These are phyloP conservation scores for Rhadinocentrus ornatus DNA, from an alignment of 2,797 vertebrate genomes.

Conservation along the genomic window DNA sequence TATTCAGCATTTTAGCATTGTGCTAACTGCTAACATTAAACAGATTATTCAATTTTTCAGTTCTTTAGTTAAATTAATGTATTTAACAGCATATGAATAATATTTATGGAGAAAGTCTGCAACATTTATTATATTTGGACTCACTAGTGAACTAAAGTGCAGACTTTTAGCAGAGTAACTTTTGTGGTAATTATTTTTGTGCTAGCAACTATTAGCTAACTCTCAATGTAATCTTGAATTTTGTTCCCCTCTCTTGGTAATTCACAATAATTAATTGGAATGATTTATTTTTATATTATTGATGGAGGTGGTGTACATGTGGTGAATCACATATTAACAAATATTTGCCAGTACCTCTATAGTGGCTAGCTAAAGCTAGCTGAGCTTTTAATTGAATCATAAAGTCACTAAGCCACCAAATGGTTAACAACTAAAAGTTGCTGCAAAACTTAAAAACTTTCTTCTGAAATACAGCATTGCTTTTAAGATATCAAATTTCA, in stretches of 20 bases:
- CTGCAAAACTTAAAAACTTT: neutral
- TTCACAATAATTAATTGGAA: neutral
- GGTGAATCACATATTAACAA: neutral
- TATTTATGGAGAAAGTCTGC: neutral
- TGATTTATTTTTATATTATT: neutral
- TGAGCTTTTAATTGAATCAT: neutral
- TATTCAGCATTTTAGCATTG: neutral
- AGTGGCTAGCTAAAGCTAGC: neutral
- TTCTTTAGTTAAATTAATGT: neutral
- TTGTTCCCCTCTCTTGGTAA: neutral
- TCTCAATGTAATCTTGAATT: neutral
- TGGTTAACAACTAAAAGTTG: neutral
- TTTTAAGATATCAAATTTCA: no score
- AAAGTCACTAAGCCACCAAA: neutral
- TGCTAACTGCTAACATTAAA: neutral
- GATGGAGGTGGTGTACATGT: neutral
- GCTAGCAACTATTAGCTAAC: neutral
- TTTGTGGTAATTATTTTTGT: neutral
- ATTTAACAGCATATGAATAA: neutral
- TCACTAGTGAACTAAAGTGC: neutral
- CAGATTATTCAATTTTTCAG: neutral
- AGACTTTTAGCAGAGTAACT: neutral
- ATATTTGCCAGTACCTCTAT: neutral
- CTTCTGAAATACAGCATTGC: neutral
- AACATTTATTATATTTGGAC: no score